Conservation (phyloP, 2,888 invertebrate species). For the Copidosoma aretas region DNA sequence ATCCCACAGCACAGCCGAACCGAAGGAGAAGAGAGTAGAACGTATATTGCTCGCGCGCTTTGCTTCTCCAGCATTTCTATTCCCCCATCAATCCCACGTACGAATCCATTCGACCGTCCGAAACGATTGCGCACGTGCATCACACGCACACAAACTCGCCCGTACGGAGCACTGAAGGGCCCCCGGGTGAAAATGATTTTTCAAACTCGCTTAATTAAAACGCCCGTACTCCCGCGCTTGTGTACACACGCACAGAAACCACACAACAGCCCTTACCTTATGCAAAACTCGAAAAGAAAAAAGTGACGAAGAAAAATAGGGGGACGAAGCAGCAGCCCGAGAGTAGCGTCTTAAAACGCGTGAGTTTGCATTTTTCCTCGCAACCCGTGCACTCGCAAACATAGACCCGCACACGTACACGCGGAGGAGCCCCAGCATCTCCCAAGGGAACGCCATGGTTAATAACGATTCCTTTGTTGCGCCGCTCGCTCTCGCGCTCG, state of each 20-base stretch:
- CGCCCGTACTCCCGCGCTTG: conserved; percentile 1
- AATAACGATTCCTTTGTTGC: conserved; percentile 52
- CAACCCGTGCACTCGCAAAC: not conserved
- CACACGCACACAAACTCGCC: not conserved
- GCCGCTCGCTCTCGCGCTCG: conserved; percentile 22
- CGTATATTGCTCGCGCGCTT: not conserved
- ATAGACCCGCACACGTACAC: no score
- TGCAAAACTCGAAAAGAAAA: not conserved
- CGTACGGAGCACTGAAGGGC: not conserved
- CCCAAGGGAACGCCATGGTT: conserved; percentile 31
- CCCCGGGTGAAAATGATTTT: conserved; percentile 10
- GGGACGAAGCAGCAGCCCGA: not conserved
- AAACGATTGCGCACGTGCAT: not conserved
- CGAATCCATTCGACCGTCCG: not conserved
- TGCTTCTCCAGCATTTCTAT: not conserved
- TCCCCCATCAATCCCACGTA: not conserved
- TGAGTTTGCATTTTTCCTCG: conserved; percentile 38
- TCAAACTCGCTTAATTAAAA: conserved; percentile 30
- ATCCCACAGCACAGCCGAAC: not conserved
- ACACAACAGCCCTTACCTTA: no score
- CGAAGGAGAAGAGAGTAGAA: not conserved
- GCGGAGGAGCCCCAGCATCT: not conserved
- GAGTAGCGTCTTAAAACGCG: conserved; percentile 34
- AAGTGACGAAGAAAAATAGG: not conserved
- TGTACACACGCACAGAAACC: not conserved